Percentiles rank a stretch among this genome's conserved stretches.
These are phyloP conservation scores for Drosophila maculinotata DNA, from an alignment of 2,888 invertebrate genomes.

Conservation along the genomic window DNA sequence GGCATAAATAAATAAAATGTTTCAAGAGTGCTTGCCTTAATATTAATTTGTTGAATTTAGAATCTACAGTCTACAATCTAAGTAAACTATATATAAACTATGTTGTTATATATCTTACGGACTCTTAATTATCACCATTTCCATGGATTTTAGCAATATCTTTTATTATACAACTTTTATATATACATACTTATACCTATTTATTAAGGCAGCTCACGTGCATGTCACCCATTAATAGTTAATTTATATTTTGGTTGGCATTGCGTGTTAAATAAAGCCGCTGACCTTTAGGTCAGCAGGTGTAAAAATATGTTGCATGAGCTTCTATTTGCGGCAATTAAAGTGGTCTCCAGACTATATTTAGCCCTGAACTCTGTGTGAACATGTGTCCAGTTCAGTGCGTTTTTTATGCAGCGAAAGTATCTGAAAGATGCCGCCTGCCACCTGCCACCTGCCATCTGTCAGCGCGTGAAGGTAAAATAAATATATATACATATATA, in stretches of 20 bases:
- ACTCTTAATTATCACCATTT: background rate
- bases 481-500: constrained; percentile 57
- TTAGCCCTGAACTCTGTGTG: constrained; percentile 23
- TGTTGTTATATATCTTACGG: background rate
- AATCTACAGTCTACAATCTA: too few species aligned
- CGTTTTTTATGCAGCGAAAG: constrained; percentile 77
- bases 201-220: constrained; percentile 35
- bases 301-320: constrained; percentile 34
- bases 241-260: constrained; percentile 44
- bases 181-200: background rate
- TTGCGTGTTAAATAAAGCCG: constrained; percentile 56
- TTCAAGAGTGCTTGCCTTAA: too few species aligned
- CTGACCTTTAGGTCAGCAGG: constrained; percentile 57
- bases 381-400: constrained; percentile 74
- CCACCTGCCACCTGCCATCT: too few species aligned
- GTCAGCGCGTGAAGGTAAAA: constrained; percentile 24
- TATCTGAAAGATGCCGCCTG: constrained; percentile 9
- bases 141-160: background rate
- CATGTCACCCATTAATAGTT: constrained; percentile 39
- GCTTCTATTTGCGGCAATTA: constrained; percentile 35
- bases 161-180: background rate
- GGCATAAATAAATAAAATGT: background rate
- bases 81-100: too few species aligned
- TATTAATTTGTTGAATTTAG: too few species aligned
- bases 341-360: constrained; percentile 29